phyloP scores from a whole-genome alignment of 2,113 vertebrate species.

The Otocyon megalotis region DNA sequence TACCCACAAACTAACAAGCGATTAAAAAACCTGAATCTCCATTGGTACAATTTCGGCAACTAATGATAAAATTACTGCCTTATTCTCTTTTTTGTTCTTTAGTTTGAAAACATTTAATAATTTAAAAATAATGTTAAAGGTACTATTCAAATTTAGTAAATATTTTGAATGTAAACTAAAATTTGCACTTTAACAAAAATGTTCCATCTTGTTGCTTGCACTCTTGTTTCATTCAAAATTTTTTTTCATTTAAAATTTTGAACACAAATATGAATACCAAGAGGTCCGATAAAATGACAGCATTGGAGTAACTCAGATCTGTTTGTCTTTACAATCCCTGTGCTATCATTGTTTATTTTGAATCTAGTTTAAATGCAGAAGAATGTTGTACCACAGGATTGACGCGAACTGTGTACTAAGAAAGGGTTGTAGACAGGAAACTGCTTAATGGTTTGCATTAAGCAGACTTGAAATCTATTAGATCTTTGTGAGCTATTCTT shows the following conservation, averaged over 20 bases:
- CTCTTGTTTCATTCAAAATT: not conserved
- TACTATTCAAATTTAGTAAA: constrained; percentile 41
- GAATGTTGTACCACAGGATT: not conserved
- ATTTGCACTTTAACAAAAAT: constrained; percentile 23
- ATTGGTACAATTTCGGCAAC: not conserved
- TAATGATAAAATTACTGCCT: constrained; percentile 19
- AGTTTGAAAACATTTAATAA: constrained; percentile 53
- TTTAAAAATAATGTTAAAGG: not conserved
- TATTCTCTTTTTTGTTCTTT: not conserved
- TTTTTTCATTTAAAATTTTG: not conserved
- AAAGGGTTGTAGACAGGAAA: not conserved
- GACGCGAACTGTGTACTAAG: not conserved
- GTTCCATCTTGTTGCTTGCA: not conserved
- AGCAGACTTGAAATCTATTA: not conserved
- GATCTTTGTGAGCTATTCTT: not conserved
- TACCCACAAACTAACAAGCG: not conserved
- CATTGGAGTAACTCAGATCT: not conserved
- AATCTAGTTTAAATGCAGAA: not conserved
- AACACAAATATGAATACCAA: not conserved
- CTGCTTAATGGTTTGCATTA: not conserved
- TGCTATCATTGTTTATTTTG: not conserved
- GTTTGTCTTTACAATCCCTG: not conserved
- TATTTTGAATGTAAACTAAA: constrained; percentile 21
- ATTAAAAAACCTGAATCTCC: constrained; percentile 9
- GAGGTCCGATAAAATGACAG: not conserved